Base-by-base conservation (phyloP, 2,113 vertebrate genomes). In the Neomonachus schauinslandi region DNA sequence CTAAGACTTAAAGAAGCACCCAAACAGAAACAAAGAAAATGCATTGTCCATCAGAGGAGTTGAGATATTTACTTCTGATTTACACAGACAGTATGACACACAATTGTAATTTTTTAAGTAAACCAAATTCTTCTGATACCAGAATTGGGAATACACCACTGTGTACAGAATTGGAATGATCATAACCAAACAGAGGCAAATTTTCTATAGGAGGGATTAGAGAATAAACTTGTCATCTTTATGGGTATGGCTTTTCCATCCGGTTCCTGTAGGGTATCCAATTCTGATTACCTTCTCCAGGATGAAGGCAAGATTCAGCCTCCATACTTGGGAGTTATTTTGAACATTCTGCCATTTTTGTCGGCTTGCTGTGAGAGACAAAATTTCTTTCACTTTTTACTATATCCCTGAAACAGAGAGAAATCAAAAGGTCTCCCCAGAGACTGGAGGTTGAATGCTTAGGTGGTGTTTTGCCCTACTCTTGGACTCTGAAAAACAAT, bases 191-290 rank as follows among this genome's bases (percentile, higher is more conserved):
- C 12, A 83, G 13, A 87, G 4, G 42, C 79, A 85, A 86, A 57
- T 87, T 93, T 91, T 90, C 71, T 93, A 61, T 93, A 81, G 87
- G 18, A 85, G 4, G 18, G 19, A 61, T 79, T 90, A 94, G 72
- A 93, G 74, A 96, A 88, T 67, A 96, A 91, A 91, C 61, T 42
- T 89, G 80, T 96, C 96, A 94, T 93, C 87, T 88, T 76, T 49
- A 24, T 42, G 31, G 16, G 4, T 1, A 18, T 91, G 0, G 0
- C 71, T 95, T 91, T 97, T 97, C 95, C 28, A 67, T 81, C 55
- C 65, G 6, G 4, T 86, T 36, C 7, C 49, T 94, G 14, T 87
- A 80, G 86, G 83, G 4, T 84, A 59, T 96, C 91, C 59, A 96
- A 24, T 3, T 89, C 94, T 72, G 88, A 59, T 39, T 95, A 33